Base-by-base conservation (phyloP, 2,888 invertebrate genomes). In the Lingula anatina region DNA sequence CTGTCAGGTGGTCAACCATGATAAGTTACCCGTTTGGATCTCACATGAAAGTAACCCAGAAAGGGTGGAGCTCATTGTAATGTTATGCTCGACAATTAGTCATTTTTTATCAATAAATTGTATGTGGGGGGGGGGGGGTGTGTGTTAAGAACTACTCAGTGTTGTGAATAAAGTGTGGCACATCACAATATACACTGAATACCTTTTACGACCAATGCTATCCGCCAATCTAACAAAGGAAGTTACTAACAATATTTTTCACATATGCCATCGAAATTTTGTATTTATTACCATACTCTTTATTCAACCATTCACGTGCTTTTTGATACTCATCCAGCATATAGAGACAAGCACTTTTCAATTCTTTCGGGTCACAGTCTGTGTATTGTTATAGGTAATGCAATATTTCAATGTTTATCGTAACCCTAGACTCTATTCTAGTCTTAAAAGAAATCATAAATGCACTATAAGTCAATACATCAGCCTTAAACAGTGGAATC, bases 21-120 rank as follows among this genome's bases (percentile, higher is more conserved):
- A 49, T 49, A 25, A 27, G n/a, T n/a, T 48, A 24, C 47, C 46
- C 9, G 57, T 60, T 2, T 57, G 48, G 42, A 23, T 60, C 3
- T 53, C 54, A 3, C 45, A 42, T 40, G 18, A 38, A 5, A 27
- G 43, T 9, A 44, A 44, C 15, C 59, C 56, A 25, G 36, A 49
- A 3, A 26, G 23, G 21, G 55, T 57, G 44, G 23, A n/a, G 15
- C 39, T 56, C 3, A 50, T 56, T n/a, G n/a, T 3, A 60, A 60
- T 49, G 59, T 56, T 2, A 24, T 62, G 21, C 35, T 62, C 1
- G 62, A 62, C 46, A 50, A 56, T 12, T 54, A 57, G 31, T 47
- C 49, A n/a, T n/a, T n/a, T n/a, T n/a, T n/a, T n/a, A n/a, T n/a
- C n/a, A n/a, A n/a, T n/a, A n/a, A n/a, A n/a, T n/a, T n/a, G n/a